Base-by-base conservation (phyloP, 1,140 invertebrate species). In the Macrostomum lignano region DNA sequence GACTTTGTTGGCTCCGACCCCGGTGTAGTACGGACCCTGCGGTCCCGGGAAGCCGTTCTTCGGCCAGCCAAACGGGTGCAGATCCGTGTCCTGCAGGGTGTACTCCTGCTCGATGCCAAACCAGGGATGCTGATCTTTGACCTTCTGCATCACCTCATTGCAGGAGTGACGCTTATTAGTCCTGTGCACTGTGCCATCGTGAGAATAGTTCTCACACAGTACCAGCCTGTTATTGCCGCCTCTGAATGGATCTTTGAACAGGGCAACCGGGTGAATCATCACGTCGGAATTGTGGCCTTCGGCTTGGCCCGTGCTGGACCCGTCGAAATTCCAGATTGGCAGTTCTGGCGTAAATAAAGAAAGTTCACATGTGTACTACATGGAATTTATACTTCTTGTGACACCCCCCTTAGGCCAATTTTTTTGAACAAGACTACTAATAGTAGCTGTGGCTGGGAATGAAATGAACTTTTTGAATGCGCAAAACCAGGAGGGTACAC, bases 241-340 rank as follows among this genome's bases (percentile, higher is more conserved):
- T 7, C 52, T 40, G 61, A 94, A 86, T 0, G 86, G 86, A 49
- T 94, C 86, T 33, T 68, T 71, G 63, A 84, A 93, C 22, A 88
- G 68, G 3, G 65, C 74, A 11, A 79, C 70, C 1, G 84, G 81
- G 29, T 73, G 63, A 1, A 94, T 60, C 49, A 71, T 86, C 7
- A 78, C 69, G 46, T 94, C 86, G 2, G 79, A 79, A 44, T 69
- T 65, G 3, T 51, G 52, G 0, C 66, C 65, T 39, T 61, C 60
- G 0, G 66, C 62, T 40, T 69, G 66, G 34, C 46, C 49, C 3
- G 60, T 63, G 25, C 51, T 55, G 46, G 76, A 84, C 15, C 84
- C 86, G 55, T 93, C 82, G 52, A 75, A 93, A 44, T 82, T 86
- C 84, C 84, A 94, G 2, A 72, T 61, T 0, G 84, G 84, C 28